Percentiles rank a stretch among this genome's conserved stretches.
phyloP scores from a whole-genome alignment of 1,140 invertebrate species.

The Euura saliciscinereae region DNA sequence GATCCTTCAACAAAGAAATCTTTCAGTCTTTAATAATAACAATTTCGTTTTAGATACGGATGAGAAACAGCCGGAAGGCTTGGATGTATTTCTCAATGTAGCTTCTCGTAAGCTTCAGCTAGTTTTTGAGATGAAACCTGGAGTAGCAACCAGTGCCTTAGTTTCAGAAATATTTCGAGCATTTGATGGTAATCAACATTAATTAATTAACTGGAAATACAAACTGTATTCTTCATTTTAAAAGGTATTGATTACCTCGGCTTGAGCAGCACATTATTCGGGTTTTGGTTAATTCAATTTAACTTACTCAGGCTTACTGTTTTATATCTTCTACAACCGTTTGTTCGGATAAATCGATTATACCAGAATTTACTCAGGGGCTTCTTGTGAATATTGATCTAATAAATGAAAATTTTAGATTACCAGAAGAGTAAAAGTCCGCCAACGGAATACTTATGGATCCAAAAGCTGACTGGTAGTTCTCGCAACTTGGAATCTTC shows the following conservation, averaged over 20 bases:
- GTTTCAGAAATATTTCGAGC: slow-evolving; percentile 59
- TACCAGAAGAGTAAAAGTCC: slow-evolving; percentile 50
- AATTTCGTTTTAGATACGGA: slow-evolving; percentile 60
- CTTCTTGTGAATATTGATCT: slow-evolving; percentile 44
- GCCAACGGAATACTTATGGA: slow-evolving; percentile 49
- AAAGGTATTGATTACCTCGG: too few species aligned
- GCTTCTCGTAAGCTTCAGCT: slow-evolving; percentile 64
- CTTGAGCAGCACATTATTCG: too few species aligned
- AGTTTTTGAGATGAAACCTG: slow-evolving; percentile 69
- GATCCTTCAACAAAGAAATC: slow-evolving; percentile 11
- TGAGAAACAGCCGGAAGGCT: slow-evolving; percentile 55
- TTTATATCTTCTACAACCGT: too few species aligned
- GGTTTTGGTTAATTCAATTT: too few species aligned
- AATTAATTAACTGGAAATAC: too few species aligned
- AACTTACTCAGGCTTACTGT: too few species aligned
- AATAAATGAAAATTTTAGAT: slow-evolving; percentile 57
- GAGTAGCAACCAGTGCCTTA: slow-evolving; percentile 68
- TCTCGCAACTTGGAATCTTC: slow-evolving; percentile 36
- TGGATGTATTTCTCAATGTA: slow-evolving; percentile 67
- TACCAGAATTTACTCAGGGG: slow-evolving; percentile 1
- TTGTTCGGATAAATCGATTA: too few species aligned
- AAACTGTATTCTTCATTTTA: too few species aligned
- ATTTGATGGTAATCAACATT: slow-evolving; percentile 44
- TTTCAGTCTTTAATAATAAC: not conserved
- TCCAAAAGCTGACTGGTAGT: slow-evolving; percentile 48